Conservation (phyloP, 2,797 vertebrate species). For the Echeneis naucrates region DNA sequence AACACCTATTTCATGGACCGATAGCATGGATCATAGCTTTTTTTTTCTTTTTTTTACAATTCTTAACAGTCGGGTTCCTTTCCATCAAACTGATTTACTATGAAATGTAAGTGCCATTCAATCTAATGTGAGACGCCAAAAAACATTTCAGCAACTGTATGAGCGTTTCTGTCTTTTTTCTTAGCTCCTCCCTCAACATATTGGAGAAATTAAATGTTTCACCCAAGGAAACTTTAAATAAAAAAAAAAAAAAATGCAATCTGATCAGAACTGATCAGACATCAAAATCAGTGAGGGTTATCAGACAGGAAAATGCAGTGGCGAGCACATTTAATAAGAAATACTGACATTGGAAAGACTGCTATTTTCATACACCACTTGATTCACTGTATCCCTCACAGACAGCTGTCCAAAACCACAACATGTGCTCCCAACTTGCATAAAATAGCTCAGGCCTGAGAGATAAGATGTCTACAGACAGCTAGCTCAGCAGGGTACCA, state of each 20-base stretch:
- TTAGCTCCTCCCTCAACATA: not conserved
- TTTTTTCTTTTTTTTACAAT: too few relatives aligned
- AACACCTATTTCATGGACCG: too few relatives aligned
- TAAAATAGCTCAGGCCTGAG: conserved; percentile 12
- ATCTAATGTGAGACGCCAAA: not conserved
- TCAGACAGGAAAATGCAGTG: not conserved
- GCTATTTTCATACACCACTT: conserved; percentile 18
- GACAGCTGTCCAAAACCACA: conserved; percentile 24
- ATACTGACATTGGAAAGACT: not conserved
- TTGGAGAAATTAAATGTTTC: not conserved
- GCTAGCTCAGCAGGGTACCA: conserved; percentile 9
- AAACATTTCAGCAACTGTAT: not conserved
- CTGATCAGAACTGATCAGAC: conserved; percentile 4
- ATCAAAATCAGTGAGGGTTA: not conserved
- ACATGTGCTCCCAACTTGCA: conserved; percentile 27
- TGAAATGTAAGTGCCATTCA: not conserved
- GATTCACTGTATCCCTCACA: not conserved
- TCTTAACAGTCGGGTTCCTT: conserved; percentile 29
- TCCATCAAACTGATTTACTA: conserved; percentile 2
- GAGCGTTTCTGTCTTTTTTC: too few relatives aligned
- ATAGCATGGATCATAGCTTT: not conserved
- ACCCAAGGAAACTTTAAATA: not conserved
- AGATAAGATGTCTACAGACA: conserved; percentile 22
- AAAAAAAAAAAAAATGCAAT: not conserved
- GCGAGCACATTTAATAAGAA: not conserved